These are phyloP conservation scores for Irena cyanogastra DNA, from an alignment of 2,113 vertebrate genomes.

Conservation along the genomic window DNA sequence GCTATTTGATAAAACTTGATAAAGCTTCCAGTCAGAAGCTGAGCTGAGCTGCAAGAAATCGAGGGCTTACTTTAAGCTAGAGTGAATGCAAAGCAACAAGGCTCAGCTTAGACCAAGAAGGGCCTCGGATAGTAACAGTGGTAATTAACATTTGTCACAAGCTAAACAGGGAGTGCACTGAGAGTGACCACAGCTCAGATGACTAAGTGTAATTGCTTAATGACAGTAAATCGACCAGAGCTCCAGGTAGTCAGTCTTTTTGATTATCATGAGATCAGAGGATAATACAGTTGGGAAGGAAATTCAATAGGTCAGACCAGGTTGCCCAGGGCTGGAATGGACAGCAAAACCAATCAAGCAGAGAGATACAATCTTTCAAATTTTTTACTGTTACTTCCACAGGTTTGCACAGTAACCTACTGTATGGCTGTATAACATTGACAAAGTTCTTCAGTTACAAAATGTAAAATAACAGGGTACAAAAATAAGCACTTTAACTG, in stretches of 20 bases:
- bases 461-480: neutral
- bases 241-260: neutral
- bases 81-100: neutral
- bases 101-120: neutral
- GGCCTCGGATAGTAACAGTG: neutral
- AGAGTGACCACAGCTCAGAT: neutral
- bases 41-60: neutral
- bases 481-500: neutral
- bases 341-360: neutral
- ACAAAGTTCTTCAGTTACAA: neutral
- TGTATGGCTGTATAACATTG: neutral
- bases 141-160: neutral
- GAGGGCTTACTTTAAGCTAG: neutral
- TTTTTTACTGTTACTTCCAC: slow-evolving; percentile 4
- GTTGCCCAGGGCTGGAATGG: neutral
- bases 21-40: neutral
- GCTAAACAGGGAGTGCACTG: neutral
- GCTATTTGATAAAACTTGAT: neutral
- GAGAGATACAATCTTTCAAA: neutral
- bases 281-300: neutral
- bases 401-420: neutral
- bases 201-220: neutral
- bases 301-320: slow-evolving; percentile 2
- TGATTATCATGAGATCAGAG: neutral
- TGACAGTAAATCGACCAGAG: neutral